phyloP scores from a whole-genome alignment of 2,113 vertebrate species.

The Peromyscus californicus region DNA sequence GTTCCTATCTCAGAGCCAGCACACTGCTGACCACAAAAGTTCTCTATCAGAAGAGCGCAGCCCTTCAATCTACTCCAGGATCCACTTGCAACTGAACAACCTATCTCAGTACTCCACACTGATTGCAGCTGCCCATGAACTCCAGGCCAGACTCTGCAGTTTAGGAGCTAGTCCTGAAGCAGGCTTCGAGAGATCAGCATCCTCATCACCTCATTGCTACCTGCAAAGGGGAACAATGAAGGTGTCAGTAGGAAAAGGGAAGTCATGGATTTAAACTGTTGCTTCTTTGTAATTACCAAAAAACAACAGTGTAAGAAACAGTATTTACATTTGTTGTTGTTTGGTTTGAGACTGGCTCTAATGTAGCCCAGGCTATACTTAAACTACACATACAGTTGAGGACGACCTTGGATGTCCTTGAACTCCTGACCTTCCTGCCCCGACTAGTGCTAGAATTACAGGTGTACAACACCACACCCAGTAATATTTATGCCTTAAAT shows the following conservation, averaged over 20 bases:
- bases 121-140: rapidly evolving
- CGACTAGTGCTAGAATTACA: neutral
- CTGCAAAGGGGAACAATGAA: conserved; percentile 83
- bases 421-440: neutral
- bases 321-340: neutral
- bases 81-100: neutral
- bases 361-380: neutral
- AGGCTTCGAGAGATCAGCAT: conserved; percentile 95
- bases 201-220: conserved; percentile 98
- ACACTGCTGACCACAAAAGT: neutral
- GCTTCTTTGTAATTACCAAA: neutral
- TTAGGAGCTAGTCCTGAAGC: conserved; percentile 86
- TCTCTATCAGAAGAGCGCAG: neutral
- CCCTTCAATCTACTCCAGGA: neutral
- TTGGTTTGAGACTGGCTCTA: neutral
- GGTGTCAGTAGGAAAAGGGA: neutral
- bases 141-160: neutral
- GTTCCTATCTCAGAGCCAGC: neutral
- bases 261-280: neutral
- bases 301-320: neutral
- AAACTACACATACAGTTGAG: neutral
- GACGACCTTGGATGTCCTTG: neutral
- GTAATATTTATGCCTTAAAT: neutral
- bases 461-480: neutral
- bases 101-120: neutral